phyloP scores from a whole-genome alignment of 2,113 vertebrate species.

The Mormyrus iriodes region DNA sequence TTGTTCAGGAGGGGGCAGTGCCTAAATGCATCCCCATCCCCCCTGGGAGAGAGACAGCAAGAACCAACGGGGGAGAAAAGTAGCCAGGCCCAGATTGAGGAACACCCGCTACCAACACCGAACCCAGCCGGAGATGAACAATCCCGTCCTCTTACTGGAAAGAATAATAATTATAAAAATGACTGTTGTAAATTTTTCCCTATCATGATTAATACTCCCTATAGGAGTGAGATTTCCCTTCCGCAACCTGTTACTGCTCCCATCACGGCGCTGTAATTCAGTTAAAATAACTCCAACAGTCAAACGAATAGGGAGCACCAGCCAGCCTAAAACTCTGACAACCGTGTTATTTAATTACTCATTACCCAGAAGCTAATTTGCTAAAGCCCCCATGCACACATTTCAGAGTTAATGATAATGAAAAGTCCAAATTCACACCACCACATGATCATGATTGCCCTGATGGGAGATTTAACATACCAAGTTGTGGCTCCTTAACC shows the following conservation, averaged over 20 bases:
- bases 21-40: slow-evolving; percentile 12
- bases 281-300: not conserved
- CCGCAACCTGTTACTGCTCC: not conserved
- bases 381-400: not conserved
- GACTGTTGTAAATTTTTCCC: slow-evolving; percentile 6
- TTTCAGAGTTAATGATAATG: slow-evolving; percentile 2
- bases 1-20: slow-evolving; percentile 14
- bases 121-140: too few species aligned
- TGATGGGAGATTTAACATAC: not conserved
- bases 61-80: not conserved
- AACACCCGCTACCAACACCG: not conserved
- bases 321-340: not conserved
- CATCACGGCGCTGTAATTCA: not conserved
- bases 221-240: not conserved
- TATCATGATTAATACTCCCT: not conserved
- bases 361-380: not conserved
- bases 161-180: slow-evolving; percentile 11
- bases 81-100: not conserved
- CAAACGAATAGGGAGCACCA: not conserved
- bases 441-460: not conserved
- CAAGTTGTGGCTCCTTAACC: not conserved
- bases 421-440: not conserved
- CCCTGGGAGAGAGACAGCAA: not conserved
- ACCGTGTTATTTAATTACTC: not conserved
- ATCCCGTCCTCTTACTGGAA: not conserved